phyloP scores from a whole-genome alignment of 2,797 vertebrate species.

The Chelonia mydas region DNA sequence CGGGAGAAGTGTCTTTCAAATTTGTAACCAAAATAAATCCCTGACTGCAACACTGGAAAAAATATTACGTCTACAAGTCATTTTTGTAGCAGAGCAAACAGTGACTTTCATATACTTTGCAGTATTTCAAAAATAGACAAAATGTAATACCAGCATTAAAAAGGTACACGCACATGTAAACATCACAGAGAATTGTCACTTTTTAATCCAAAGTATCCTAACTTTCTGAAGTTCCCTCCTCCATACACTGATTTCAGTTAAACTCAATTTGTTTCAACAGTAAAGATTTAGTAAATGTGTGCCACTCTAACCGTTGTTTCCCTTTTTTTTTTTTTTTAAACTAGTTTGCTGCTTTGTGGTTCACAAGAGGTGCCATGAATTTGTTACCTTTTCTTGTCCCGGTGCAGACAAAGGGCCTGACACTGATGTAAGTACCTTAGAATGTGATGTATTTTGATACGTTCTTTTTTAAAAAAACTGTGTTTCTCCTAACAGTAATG shows the following conservation, averaged over 20 bases:
- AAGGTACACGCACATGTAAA: neutral
- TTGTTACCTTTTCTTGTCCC: conserved; percentile 95
- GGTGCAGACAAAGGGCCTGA: conserved; percentile 97
- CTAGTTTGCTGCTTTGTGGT: conserved; percentile 98
- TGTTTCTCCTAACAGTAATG: neutral
- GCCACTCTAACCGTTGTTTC: conserved; percentile 48
- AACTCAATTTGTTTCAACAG: neutral
- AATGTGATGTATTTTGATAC: neutral
- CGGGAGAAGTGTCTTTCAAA: too few relatives aligned
- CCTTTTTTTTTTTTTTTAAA: conserved; percentile 56
- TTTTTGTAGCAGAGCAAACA: too few relatives aligned
- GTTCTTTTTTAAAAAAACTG: neutral
- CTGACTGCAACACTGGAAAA: too few relatives aligned
- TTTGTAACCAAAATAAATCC: too few relatives aligned
- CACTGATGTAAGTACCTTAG: conserved; percentile 92
- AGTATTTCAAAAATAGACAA: too few relatives aligned
- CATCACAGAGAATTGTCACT: neutral
- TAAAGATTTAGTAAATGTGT: neutral
- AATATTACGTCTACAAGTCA: too few relatives aligned
- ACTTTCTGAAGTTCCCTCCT: neutral
- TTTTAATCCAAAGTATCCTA: neutral
- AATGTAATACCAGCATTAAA: neutral
- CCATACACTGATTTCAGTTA: neutral
- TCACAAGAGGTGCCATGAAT: conserved; percentile 98
- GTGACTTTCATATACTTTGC: too few relatives aligned